Base-by-base conservation (phyloP, 2,888 invertebrate genomes). In the Oscheius onirici region DNA sequence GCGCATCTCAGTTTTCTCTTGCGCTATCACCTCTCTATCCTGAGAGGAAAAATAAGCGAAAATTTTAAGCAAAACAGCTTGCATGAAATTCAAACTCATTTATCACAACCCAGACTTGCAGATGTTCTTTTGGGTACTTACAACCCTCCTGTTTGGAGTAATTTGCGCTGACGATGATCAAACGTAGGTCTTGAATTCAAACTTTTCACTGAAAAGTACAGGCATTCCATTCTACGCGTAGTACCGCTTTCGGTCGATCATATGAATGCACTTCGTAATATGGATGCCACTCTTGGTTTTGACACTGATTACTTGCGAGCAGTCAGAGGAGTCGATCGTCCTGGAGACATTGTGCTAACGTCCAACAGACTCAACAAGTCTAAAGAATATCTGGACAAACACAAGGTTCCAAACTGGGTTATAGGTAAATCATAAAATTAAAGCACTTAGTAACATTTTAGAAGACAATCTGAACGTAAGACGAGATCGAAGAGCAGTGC, bases 191-290 rank as follows among this genome's bases (percentile, higher is more conserved):
- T 20, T n/a, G 10, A 11, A 11, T 43, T 11, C 43, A 11, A 13
- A 10, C 13, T 43, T 43, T 43, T 43, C 10, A 11, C 10, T 55
- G 55, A 17, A 55, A n/a, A 55, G 15, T 22, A 44, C 24, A 55
- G 68, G 8, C 69, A 69, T 15, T 24, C 40, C 1, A 58, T 69
- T 49, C 24, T 69, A n/a, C 69, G 69, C 3, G 49, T 69, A 13
- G 26, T 44, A 6, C 69, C 69, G 11, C 22, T n/a, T 5, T 28
- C 57, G 3, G 49, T 13, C 17, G 60, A 57, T 24, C 69, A 69
- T n/a, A 58, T 69, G 58, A 24, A 49, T 11, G 49, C 60, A 20
- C 24, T 69, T 15, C 26, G 58, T 20, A 10, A 58, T 20, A 46
- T 69, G 58, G 58, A 57, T 11, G 34, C 20, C n/a, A 20, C 20